These are phyloP conservation scores for Pardalotus punctatus DNA, from an alignment of 2,113 vertebrate genomes.

Conservation along the genomic window DNA sequence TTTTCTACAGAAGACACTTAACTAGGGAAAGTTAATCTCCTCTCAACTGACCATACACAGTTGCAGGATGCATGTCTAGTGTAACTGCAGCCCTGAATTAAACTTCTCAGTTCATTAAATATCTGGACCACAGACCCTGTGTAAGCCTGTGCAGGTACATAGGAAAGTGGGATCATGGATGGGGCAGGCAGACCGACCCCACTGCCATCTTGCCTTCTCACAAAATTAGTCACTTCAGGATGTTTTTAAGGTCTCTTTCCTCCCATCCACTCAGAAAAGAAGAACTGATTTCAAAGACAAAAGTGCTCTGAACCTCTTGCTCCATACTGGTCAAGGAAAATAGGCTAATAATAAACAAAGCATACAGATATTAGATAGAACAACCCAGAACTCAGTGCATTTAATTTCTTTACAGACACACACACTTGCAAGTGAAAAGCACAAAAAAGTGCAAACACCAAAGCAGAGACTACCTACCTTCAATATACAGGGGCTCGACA, in stretches of 20 bases:
- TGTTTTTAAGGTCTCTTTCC: background rate
- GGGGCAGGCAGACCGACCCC: background rate
- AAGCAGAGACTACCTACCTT: conserved; percentile 80
- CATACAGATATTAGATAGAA: background rate
- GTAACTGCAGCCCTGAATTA: background rate
- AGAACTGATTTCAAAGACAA: background rate
- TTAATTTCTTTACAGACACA: background rate
- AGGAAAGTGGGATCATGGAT: background rate
- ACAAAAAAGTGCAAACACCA: background rate
- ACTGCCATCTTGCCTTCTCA: background rate
- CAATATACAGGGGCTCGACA: conserved; percentile 97
- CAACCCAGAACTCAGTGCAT: background rate
- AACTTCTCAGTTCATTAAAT: background rate
- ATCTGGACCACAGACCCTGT: background rate
- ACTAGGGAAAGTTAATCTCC: background rate
- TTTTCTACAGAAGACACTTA: background rate
- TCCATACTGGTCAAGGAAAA: background rate
- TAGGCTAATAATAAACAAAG: background rate
- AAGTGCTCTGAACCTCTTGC: background rate
- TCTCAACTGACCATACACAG: background rate
- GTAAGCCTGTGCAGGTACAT: background rate
- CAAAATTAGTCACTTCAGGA: background rate
- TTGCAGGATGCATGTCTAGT: background rate
- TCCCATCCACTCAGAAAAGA: background rate
- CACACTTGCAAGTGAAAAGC: background rate